phyloP scores from a whole-genome alignment of 1,140 invertebrate genomes.

The Ceratina japonica region DNA sequence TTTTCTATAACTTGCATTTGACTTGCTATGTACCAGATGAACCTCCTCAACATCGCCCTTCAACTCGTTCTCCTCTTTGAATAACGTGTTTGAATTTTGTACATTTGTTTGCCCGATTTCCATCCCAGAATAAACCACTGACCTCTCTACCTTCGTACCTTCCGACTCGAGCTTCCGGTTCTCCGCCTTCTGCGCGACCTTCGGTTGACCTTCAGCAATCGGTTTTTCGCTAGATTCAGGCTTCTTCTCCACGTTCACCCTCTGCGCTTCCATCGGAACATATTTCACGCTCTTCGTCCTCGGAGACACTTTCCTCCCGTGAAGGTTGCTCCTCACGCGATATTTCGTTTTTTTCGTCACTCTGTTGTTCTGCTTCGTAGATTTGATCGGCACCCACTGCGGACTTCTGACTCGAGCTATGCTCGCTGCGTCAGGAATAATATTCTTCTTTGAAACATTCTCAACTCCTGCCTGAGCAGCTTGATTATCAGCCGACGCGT shows the following conservation, averaged over 20 bases:
- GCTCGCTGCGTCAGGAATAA: background rate
- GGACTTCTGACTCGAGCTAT: background rate
- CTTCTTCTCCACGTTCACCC: background rate
- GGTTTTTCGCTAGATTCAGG: background rate
- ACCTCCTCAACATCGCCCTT: background rate
- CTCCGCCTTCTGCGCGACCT: background rate
- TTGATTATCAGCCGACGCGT: background rate
- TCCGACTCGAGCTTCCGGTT: no score
- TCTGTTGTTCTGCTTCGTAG: background rate
- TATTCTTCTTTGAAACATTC: no score
- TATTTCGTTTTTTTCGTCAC: background rate
- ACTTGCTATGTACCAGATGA: no score
- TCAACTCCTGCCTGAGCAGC: no score
- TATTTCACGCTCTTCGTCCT: background rate
- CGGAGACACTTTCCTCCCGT: background rate
- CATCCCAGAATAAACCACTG: background rate
- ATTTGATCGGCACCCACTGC: background rate
- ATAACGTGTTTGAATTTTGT: slow-evolving; percentile 6
- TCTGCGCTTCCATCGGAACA: background rate
- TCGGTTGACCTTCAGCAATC: background rate
- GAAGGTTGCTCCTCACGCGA: background rate
- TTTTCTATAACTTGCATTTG: no score
- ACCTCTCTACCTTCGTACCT: background rate
- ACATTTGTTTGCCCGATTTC: background rate
- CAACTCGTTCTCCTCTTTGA: background rate